Percentiles rank a stretch among this genome's conserved stretches.
These are phyloP conservation scores for Xenotilapia caudafasciata DNA, from an alignment of 2,113 vertebrate genomes.

Conservation along the genomic window DNA sequence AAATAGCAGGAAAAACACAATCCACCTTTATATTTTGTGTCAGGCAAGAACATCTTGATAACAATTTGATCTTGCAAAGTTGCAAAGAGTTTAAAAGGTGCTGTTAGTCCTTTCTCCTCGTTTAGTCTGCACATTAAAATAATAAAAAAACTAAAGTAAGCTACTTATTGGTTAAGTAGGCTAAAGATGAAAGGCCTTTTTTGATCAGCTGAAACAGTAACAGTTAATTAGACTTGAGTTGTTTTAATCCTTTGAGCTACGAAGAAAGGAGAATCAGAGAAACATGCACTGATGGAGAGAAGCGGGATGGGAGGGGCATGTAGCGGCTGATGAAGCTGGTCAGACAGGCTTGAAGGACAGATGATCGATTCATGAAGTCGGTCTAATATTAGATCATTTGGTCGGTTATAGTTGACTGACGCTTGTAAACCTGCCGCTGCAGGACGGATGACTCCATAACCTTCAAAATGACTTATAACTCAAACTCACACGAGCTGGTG, in stretches of 20 bases:
- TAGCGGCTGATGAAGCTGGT: neutral
- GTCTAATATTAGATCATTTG: neutral
- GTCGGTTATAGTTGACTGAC: neutral
- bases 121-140: neutral
- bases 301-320: neutral
- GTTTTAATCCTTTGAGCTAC: neutral
- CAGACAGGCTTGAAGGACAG: neutral
- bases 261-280: neutral
- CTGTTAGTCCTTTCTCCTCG: neutral
- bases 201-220: neutral
- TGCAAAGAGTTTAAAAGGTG: neutral
- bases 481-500: neutral
- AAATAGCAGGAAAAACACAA: neutral
- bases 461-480: neutral
- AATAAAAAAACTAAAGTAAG: neutral
- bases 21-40: neutral
- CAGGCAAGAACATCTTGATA: neutral
- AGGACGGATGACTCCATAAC: neutral
- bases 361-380: neutral
- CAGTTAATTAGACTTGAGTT: neutral
- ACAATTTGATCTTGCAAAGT: neutral
- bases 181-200: neutral
- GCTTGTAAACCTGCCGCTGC: neutral
- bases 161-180: neutral
- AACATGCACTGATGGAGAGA: rapidly evolving